Conservation (phyloP, 2,797 vertebrate genomes). For the Pteropus rufus region DNA sequence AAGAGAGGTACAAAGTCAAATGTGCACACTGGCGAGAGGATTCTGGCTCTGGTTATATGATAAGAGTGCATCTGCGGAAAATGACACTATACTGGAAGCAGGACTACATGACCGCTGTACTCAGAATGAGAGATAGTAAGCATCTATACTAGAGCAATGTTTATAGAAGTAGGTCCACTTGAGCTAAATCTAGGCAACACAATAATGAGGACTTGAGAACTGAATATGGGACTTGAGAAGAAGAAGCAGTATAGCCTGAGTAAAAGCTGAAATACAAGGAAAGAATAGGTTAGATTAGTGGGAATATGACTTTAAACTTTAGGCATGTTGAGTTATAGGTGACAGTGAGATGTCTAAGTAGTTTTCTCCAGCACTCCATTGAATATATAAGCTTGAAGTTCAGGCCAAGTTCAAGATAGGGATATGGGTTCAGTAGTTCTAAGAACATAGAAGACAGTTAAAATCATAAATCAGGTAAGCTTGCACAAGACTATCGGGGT, state of each 20-base stretch:
- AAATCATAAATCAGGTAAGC: neutral
- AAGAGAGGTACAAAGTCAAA: neutral
- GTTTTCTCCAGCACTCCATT: neutral
- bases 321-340: neutral
- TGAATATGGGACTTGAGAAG: neutral
- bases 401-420: neutral
- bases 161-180: neutral
- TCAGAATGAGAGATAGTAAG: neutral
- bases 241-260: neutral
- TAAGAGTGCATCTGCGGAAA: neutral
- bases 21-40: neutral
- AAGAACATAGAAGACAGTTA: neutral
- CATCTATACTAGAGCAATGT: neutral
- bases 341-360: neutral
- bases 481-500: neutral
- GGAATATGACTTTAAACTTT: neutral
- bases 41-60: neutral
- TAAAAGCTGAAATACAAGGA: neutral
- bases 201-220: neutral
- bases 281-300: neutral
- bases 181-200: neutral
- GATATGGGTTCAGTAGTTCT: neutral
- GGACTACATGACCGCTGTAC: neutral
- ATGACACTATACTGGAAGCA: neutral
- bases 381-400: neutral